Percentiles rank a stretch among this genome's conserved stretches.
phyloP scores from a whole-genome alignment of 2,113 vertebrate species.

The Mellivora capensis region DNA sequence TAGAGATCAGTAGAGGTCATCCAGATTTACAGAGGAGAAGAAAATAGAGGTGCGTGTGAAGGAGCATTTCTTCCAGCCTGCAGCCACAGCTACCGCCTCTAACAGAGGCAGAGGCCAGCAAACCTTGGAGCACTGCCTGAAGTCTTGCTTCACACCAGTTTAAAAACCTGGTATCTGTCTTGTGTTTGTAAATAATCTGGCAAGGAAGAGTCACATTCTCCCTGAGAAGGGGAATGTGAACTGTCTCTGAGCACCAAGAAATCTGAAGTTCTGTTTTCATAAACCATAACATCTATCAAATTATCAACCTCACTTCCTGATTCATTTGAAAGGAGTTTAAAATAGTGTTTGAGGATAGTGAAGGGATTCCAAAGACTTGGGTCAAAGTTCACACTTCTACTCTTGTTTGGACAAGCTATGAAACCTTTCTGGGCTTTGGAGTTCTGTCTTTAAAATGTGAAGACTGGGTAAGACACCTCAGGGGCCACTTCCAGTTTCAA shows the following conservation, averaged over 20 bases:
- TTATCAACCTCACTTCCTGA: background rate
- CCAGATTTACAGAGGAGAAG: background rate
- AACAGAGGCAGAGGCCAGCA: background rate
- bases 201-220: background rate
- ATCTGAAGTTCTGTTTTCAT: background rate
- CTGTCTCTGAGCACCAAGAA: background rate
- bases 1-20: background rate
- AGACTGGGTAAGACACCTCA: background rate
- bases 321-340: background rate
- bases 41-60: background rate
- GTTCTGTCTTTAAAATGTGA: background rate
- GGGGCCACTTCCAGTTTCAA: background rate
- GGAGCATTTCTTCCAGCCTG: background rate
- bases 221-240: background rate
- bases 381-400: background rate
- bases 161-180: background rate
- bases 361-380: background rate
- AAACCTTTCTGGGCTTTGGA: background rate
- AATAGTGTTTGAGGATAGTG: background rate
- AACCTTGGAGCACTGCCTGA: background rate
- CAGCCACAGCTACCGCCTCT: background rate
- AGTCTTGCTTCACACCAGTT: background rate
- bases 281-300: background rate
- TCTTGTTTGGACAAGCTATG: background rate
- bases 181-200: background rate